phyloP scores from a whole-genome alignment of 2,888 invertebrate species.

The Macaria liturata region DNA sequence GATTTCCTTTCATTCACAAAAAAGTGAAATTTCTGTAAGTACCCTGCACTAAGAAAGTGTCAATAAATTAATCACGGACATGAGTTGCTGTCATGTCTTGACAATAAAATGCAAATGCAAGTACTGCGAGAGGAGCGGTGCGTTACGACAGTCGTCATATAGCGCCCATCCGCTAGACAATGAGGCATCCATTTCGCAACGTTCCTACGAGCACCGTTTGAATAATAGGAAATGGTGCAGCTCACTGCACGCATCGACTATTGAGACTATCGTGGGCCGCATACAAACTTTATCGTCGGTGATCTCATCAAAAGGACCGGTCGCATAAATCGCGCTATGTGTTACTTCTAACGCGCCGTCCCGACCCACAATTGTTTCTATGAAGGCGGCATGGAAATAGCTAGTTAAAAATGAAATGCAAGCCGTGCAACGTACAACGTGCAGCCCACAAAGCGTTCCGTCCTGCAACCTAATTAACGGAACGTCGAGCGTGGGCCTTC shows the following conservation, averaged over 20 bases:
- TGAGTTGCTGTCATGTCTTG: conserved; percentile 22
- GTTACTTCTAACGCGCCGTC: conserved; percentile 81
- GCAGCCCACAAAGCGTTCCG: conserved; percentile 39
- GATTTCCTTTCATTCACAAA: too few species aligned
- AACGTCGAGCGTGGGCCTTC: conserved; percentile 36
- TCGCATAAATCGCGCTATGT: conserved; percentile 79
- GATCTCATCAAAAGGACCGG: conserved; percentile 83
- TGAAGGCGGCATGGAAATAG: conserved; percentile 82
- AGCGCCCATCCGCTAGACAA: conserved; percentile 64
- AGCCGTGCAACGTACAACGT: conserved; percentile 36
- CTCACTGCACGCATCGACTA: conserved; percentile 70
- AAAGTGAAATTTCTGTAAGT: too few species aligned
- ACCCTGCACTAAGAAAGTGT: background rate
- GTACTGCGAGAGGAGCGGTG: conserved; percentile 28
- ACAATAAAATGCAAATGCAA: conserved; percentile 29
- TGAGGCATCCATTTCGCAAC: conserved; percentile 75
- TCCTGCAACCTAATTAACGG: conserved; percentile 47
- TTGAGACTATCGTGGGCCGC: conserved; percentile 74
- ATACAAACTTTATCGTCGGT: conserved; percentile 76
- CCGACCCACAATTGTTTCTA: conserved; percentile 82
- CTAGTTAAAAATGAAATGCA: conserved; percentile 59
- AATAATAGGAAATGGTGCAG: conserved; percentile 80
- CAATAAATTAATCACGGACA: conserved; percentile 13
- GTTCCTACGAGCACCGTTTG: conserved; percentile 58
- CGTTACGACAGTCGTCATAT: conserved; percentile 49